Conservation (phyloP, 1,140 invertebrate genomes). For the Calephelis nemesis region DNA sequence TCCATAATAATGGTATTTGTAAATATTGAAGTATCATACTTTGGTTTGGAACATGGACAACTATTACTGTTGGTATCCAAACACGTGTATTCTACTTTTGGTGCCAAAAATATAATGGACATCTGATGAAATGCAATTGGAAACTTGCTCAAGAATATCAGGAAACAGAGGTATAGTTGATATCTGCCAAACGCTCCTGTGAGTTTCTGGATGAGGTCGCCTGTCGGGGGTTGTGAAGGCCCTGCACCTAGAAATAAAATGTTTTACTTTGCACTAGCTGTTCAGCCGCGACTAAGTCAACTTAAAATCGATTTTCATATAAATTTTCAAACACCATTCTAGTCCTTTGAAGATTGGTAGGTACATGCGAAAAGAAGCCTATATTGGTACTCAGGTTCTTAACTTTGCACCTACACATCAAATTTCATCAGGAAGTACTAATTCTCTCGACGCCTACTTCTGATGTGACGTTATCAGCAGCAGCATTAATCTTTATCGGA, state of each 20-base stretch:
- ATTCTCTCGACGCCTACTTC: no score
- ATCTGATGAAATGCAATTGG: conserved; percentile 86
- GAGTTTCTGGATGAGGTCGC: conserved; percentile 74
- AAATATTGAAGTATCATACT: conserved; percentile 83
- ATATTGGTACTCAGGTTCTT: no score
- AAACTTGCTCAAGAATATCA: conserved; percentile 84
- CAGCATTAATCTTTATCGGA: neutral
- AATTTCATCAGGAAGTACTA: no score
- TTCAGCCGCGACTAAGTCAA: no score
- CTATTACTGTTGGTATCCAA: conserved; percentile 47
- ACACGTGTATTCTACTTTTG: conserved; percentile 76
- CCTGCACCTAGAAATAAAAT: conserved; percentile 38
- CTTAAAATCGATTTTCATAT: no score
- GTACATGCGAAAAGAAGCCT: no score
- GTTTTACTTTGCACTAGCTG: no score
- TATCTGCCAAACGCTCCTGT: conserved; percentile 86
- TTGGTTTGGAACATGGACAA: conserved; percentile 79
- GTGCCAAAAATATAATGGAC: conserved; percentile 83
- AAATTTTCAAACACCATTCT: no score
- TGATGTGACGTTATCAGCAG: neutral
- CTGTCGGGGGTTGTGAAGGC: conserved; percentile 22
- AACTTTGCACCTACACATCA: neutral
- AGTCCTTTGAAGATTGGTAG: no score
- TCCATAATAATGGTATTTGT: conserved; percentile 85
- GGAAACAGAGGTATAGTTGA: conserved; percentile 82